Conservation (phyloP, 2,797 vertebrate species). For the Brachyalestes nurse region DNA sequence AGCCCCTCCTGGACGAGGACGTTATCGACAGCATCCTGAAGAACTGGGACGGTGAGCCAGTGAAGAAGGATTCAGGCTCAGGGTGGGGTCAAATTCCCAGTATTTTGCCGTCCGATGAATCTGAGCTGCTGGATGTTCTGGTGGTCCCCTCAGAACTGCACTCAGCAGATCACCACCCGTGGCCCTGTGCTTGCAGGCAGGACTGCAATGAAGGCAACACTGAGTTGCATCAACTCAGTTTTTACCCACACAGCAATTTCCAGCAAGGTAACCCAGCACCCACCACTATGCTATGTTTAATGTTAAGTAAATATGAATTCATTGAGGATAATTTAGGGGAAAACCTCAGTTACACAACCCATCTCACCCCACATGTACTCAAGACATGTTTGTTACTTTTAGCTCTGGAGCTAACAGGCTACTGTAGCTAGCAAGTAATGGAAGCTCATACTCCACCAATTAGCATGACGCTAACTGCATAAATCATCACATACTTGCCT, state of each 20-base stretch:
- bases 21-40: slow-evolving; percentile 73
- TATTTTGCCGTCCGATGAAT: background rate
- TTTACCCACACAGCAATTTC: slow-evolving; percentile 63
- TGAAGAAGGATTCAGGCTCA: slow-evolving; percentile 32
- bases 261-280: slow-evolving; percentile 67
- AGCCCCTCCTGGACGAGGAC: slow-evolving; percentile 64
- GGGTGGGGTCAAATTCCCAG: background rate
- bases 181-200: slow-evolving; percentile 60
- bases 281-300: background rate
- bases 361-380: no score
- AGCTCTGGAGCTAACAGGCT: no score
- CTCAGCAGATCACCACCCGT: slow-evolving; percentile 31
- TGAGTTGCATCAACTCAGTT: slow-evolving; percentile 80
- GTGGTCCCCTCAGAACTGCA: slow-evolving; percentile 58
- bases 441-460: no score
- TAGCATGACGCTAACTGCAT: no score
- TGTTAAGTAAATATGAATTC: background rate
- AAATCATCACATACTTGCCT: no score
- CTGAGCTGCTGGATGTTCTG: slow-evolving; percentile 30
- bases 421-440: no score
- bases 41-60: slow-evolving; percentile 61
- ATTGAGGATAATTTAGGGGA: no score
- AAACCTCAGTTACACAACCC: no score
- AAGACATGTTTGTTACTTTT: no score
- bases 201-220: slow-evolving; percentile 59